A percentile compares a stretch with the other conserved stretches of the same genome.
Evolutionary conservation across 2,888 invertebrate genomes (phyloP).

Genomic region (Tethea ocularis): DNA sequence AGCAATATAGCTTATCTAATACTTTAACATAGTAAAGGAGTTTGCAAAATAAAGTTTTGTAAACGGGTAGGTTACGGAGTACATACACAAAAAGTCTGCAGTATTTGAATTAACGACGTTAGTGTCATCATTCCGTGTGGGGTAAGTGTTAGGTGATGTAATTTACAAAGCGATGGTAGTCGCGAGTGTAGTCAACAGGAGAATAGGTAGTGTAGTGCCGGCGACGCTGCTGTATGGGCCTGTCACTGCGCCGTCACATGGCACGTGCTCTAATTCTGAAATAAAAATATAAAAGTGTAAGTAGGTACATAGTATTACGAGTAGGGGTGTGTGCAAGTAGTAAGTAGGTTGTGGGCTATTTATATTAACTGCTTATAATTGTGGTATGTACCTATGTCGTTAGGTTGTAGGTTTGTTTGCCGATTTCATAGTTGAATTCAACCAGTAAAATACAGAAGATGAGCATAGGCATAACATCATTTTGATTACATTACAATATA

Average conservation of each 20-base stretch:
- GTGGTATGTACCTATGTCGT: no score
- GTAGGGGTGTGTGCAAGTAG: no score
- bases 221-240: constrained; percentile 80
- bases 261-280: constrained; percentile 76
- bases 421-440: no score
- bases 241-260: constrained; percentile 79
- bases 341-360: no score
- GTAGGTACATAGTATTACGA: no score
- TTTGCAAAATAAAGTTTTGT: neutral
- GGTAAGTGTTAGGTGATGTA: constrained; percentile 6
- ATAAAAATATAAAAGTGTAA: constrained; percentile 20
- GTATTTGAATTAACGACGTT: constrained; percentile 17
- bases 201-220: constrained; percentile 68
- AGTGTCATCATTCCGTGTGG: constrained; percentile 14
- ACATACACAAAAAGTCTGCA: neutral
- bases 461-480: no score
- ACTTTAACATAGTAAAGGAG: neutral
- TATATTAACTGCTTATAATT: no score
- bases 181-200: constrained; percentile 71
- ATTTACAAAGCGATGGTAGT: constrained; percentile 74
- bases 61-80: neutral
- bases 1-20: neutral
- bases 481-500: no score
- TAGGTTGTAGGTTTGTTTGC: no score
- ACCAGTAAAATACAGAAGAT: no score